Base-by-base conservation (phyloP, 2,797 vertebrate genomes). In the Pseudochirops cupreus region DNA sequence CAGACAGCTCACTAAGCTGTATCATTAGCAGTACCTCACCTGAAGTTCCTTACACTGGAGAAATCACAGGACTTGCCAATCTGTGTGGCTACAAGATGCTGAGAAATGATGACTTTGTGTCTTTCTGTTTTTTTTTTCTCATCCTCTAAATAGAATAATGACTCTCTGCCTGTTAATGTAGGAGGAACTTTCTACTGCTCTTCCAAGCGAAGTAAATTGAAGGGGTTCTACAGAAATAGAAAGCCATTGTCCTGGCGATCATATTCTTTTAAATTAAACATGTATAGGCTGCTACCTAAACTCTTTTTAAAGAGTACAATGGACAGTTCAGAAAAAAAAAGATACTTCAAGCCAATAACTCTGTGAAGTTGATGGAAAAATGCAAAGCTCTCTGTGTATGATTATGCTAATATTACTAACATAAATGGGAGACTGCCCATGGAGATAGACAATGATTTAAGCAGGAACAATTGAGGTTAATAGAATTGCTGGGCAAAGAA, bases 401-500 rank as follows among this genome's bases (percentile, higher is more conserved):
- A 95, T 92, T 96, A 95, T 94, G 67, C 67, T 46, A 82, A 82
- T 82, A 82, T 82, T 46, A 26, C 21, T 87, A 26, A 87, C n/a
- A 87, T 87, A 87, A 97, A 94, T 92, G 95, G 56, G 91, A 96
- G 95, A 11, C 29, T 82, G 97, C 92, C 92, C 93, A n/a, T 56
- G 92, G 94, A 93, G 97, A 29, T 31, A 94, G 26, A 33, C 90
- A 1, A 96, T 92, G 93, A 96, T 95, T 95, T 95, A 97, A 56
- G 93, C 55, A 91, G 96, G 56, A 96, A 96, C 56, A 95, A 95
- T 96, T 96, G 96, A 82, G 53, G 95, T 94, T 95, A 96, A 95
- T 56, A 96, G 92, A 97, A 92, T 96, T 95, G 94, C 58, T 94
- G 54, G 93, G 50, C 46, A 96, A 92, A 92, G 56, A 95, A 94